Conservation (phyloP, 2,113 vertebrate species). For the Smithornis capensis region DNA sequence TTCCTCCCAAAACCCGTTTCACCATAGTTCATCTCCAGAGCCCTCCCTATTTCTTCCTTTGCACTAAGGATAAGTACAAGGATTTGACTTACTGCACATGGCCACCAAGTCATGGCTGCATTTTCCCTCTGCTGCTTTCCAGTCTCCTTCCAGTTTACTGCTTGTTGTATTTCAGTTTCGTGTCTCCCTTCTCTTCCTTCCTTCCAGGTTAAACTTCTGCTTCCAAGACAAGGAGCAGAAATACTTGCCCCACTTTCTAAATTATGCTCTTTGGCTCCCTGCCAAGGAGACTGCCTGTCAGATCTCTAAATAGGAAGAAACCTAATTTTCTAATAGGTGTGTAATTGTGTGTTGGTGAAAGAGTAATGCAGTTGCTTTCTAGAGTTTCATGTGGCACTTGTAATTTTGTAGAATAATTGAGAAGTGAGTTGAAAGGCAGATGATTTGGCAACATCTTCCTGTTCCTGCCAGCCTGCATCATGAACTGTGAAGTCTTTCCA, state of each 20-base stretch:
- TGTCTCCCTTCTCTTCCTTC: not conserved
- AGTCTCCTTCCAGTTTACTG: not conserved
- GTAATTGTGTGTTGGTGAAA: not conserved
- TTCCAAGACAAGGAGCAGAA: not conserved
- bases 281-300: not conserved
- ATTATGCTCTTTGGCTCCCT: not conserved
- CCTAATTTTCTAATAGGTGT: not conserved
- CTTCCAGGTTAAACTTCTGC: not conserved
- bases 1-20: not conserved
- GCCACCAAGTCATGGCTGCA: not conserved
- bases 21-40: not conserved
- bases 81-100: not conserved
- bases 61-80: not conserved
- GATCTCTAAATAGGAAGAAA: not conserved
- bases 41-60: not conserved
- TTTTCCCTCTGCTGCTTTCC: not conserved
- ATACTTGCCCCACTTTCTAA: not conserved
- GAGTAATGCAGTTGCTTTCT: not conserved
- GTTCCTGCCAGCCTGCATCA: not conserved
- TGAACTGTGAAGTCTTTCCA: not conserved
- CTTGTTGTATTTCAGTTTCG: not conserved
- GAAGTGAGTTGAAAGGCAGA: not conserved
- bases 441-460: not conserved
- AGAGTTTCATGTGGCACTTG: not conserved
- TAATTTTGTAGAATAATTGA: not conserved